Percentiles rank a stretch among this genome's conserved stretches.
These are phyloP conservation scores for Poeciliopsis prolifica DNA, from an alignment of 2,113 vertebrate species.

Conservation along the genomic window DNA sequence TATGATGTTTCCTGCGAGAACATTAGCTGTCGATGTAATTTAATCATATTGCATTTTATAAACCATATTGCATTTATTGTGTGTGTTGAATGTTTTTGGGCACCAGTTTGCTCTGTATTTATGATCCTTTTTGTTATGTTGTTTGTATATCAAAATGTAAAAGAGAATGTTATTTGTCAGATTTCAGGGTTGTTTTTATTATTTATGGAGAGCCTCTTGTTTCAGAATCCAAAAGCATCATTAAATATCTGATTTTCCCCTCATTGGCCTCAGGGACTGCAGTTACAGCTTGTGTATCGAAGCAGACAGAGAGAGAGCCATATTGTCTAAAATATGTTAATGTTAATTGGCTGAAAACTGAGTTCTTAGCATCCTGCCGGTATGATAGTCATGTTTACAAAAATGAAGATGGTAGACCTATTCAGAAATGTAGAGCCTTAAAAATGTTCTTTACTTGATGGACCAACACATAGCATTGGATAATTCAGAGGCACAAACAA, in stretches of 20 bases:
- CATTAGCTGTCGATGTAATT: constrained; percentile 47
- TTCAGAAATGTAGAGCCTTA: not conserved
- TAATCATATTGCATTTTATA: constrained; percentile 54
- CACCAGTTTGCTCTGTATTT: constrained; percentile 60
- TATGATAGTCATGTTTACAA: constrained; percentile 10
- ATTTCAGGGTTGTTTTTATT: constrained; percentile 62
- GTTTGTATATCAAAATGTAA: constrained; percentile 68
- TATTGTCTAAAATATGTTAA: constrained; percentile 2
- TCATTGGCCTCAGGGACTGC: constrained; percentile 34
- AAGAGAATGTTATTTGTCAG: constrained; percentile 71
- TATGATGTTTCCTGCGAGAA: constrained; percentile 43
- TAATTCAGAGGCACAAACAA: too few relatives aligned
- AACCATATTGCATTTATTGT: constrained; percentile 59
- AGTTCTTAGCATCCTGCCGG: not conserved
- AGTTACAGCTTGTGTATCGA: constrained; percentile 43
- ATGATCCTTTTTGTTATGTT: constrained; percentile 63
- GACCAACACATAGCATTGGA: too few relatives aligned
- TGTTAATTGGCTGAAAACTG: constrained; percentile 26
- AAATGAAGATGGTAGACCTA: not conserved
- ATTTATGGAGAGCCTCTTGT: constrained; percentile 66
- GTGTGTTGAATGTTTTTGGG: constrained; percentile 63
- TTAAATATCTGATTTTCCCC: constrained; percentile 18
- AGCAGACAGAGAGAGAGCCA: constrained; percentile 3
- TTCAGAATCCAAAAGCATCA: constrained; percentile 49
- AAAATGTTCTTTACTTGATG: not conserved